phyloP scores from a whole-genome alignment of 2,113 vertebrate species.

The Psittacula cyanocephala region DNA sequence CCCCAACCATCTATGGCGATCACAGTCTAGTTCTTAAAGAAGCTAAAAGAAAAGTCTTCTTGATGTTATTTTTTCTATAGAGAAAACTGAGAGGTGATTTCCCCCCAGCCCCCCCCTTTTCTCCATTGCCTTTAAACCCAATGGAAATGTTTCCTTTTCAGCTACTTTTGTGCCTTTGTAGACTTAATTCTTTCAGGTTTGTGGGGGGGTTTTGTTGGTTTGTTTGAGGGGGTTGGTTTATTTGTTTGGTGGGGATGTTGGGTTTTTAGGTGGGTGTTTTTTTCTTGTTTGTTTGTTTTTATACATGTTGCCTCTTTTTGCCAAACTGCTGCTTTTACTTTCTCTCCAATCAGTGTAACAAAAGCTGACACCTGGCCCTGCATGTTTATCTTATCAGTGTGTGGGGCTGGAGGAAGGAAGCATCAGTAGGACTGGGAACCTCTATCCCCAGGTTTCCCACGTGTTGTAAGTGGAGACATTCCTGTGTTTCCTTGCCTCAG shows the following conservation, averaged over 20 bases:
- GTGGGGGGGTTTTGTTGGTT: neutral
- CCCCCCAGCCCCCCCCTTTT: neutral
- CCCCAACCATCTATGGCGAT: accelerated
- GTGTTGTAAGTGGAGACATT: neutral
- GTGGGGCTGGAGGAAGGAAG: neutral
- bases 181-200: neutral
- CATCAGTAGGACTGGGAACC: neutral
- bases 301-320: neutral
- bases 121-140: neutral
- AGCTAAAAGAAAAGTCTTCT: neutral
- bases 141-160: neutral
- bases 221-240: accelerated
- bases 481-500: neutral
- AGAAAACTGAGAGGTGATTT: neutral
- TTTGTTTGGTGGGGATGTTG: neutral
- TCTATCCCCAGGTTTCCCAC: neutral
- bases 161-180: neutral
- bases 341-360: neutral
- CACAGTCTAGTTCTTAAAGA: neutral
- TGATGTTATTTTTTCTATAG: neutral
- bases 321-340: neutral
- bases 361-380: neutral
- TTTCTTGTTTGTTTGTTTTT: neutral
- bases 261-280: neutral
- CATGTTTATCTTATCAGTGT: neutral